Evolutionary conservation across 2,797 vertebrate genomes (phyloP), one percentile per base, ranked within the genome.

Genomic region (Fringilla coelebs): DNA sequence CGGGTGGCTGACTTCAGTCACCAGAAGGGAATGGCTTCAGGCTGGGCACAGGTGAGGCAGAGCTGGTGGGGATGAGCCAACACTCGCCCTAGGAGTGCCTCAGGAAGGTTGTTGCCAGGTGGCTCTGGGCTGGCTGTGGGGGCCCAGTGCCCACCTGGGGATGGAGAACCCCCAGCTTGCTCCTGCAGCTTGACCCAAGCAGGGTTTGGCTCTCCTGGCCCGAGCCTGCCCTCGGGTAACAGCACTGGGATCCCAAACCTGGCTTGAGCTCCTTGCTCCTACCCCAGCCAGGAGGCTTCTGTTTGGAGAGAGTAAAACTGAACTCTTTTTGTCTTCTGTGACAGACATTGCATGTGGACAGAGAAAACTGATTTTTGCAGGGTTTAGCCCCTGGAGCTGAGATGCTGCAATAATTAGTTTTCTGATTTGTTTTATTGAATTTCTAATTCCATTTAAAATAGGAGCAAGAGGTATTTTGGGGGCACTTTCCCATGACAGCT

Each of bases 91-190:
- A 0, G 18, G 18, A 36, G 20, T 1, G 34, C 4, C 36, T 3
- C 24, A 1, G 55, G 14, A 22, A 1, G 7, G 29, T 2, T 8
- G 0, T 1, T 26, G 31, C 3, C 0, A 0, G 0, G 1, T 10
- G 43, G 10, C 0, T 13, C 9, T 16, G 4, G 45, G 15, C 7
- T 43, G 70, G 3, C 3, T n/a, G 7, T 0, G 15, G 0, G 4
- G 4, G 11, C 6, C 16, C 14, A 2, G 9, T 10, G 29, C 2
- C 3, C 0, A 0, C 3, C 2, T 3, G 13, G 11, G 43, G 16
- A 7, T n/a, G 65, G 5, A 46, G 25, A 3, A 1, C 0, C 0
- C 45, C 10, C 7, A 6, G 4, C 0, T 5, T 0, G 0, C 3
- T 63, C 12, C 28, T 66, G 36, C 9, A 7, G 25, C 5, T 28